These are phyloP conservation scores for Callipepla squamata DNA, from an alignment of 2,113 vertebrate species.

Conservation along the genomic window DNA sequence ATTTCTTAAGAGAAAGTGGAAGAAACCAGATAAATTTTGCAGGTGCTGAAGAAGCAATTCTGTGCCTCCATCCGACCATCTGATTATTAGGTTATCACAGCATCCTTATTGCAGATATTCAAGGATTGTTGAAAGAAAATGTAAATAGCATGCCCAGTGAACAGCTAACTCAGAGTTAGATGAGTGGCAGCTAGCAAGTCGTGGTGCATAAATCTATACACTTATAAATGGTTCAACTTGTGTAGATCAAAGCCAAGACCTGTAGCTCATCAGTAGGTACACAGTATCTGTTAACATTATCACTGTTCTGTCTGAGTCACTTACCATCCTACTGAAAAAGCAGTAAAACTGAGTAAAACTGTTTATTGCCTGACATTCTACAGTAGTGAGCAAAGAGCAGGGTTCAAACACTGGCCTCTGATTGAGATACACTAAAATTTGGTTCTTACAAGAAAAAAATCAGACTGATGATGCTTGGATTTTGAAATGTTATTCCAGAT, in stretches of 20 bases:
- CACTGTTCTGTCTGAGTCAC: background rate
- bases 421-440: background rate
- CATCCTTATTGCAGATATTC: background rate
- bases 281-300: background rate
- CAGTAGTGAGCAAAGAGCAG: background rate
- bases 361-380: background rate
- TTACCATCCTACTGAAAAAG: background rate
- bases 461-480: background rate
- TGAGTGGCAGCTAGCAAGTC: background rate
- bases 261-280: background rate
- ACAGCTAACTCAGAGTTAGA: background rate
- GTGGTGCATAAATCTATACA: background rate
- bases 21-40: background rate
- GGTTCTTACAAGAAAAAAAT: background rate
- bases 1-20: background rate
- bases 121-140: background rate
- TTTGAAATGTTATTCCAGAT: background rate
- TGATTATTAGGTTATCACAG: background rate
- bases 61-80: background rate
- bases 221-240: background rate
- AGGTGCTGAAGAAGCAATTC: constrained; percentile 14
- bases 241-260: background rate
- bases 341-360: fast-evolving
- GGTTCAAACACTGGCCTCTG: background rate
- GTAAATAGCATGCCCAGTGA: background rate